Evolutionary conservation across 2,113 vertebrate genomes (phyloP).

Genomic region (Equus przewalskii): DNA sequence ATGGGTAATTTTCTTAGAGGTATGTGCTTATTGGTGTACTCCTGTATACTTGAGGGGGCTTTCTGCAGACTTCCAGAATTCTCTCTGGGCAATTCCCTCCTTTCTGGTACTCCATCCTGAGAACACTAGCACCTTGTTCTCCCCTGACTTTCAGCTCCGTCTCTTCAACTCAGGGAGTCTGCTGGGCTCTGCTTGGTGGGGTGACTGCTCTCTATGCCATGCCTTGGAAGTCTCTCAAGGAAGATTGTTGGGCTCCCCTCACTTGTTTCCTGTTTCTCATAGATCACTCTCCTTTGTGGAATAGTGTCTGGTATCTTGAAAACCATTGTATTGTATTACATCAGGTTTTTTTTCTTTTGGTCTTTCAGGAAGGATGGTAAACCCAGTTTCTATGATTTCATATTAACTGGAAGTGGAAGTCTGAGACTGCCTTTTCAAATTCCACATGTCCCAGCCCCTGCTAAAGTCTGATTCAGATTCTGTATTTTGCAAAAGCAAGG

Average conservation of each 20-base stretch:
- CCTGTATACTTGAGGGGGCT: not conserved
- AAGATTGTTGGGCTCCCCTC: not conserved
- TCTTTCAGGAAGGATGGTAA: conserved; percentile 1
- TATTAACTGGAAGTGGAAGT: not conserved
- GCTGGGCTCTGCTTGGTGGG: not conserved
- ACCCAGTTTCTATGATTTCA: not conserved
- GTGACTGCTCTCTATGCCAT: too few relatives aligned
- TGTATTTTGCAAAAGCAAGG: not conserved
- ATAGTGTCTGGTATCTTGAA: not conserved
- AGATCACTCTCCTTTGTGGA: not conserved
- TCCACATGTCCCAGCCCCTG: not conserved
- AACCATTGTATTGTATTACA: not conserved
- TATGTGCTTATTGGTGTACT: not conserved
- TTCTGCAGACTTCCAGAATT: not conserved
- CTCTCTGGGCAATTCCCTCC: not conserved
- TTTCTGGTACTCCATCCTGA: not conserved
- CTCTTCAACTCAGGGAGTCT: not conserved
- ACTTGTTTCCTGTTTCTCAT: not conserved
- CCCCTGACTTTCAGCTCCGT: not conserved
- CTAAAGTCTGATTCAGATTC: conserved; percentile 13
- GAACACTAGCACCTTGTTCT: not conserved
- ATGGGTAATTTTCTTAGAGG: not conserved
- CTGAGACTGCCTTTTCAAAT: not conserved
- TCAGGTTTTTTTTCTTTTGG: not conserved
- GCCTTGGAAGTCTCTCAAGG: not conserved